Conservation (phyloP, 2,113 vertebrate genomes). For the Anolis sagrei region DNA sequence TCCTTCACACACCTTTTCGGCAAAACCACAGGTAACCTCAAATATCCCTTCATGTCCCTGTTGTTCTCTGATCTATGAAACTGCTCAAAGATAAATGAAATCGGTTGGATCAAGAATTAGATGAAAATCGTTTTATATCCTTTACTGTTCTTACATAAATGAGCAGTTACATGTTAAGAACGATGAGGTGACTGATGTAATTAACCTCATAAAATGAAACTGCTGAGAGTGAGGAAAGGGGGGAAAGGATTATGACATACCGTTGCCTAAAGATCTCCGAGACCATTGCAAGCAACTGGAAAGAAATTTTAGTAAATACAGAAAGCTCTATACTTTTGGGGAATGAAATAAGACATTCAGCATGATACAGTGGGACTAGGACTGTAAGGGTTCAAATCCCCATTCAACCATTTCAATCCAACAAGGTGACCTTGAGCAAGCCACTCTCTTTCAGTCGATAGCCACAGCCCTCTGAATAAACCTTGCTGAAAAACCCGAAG, state of each 20-base stretch:
- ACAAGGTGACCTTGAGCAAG: too few species aligned
- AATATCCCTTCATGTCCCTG: conserved; percentile 40
- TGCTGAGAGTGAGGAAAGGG: conserved; percentile 41
- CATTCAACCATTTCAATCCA: too few species aligned
- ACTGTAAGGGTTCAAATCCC: too few species aligned
- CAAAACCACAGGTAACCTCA: conserved; percentile 34
- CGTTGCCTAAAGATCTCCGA: conserved; percentile 38
- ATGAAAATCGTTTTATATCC: conserved; percentile 41
- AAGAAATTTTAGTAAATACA: conserved; percentile 57
- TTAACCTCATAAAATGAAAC: conserved; percentile 60
- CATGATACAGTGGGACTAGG: too few species aligned
- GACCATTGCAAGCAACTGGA: conserved; percentile 51
- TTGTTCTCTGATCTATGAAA: conserved; percentile 54
- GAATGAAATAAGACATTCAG: too few species aligned
- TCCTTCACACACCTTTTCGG: background rate
- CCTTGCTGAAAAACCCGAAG: too few species aligned
- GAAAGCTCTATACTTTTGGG: background rate
- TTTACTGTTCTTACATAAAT: conserved; percentile 62
- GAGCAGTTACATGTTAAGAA: conserved; percentile 64
- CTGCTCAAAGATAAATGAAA: conserved; percentile 62
- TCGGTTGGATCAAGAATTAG: conserved; percentile 50
- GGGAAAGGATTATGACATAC: conserved; percentile 52
- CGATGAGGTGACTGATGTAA: conserved; percentile 61
- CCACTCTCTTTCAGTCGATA: too few species aligned
- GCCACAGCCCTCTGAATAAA: too few species aligned